Base-by-base conservation (phyloP, 1,140 invertebrate genomes). In the Mylabris phalerata region DNA sequence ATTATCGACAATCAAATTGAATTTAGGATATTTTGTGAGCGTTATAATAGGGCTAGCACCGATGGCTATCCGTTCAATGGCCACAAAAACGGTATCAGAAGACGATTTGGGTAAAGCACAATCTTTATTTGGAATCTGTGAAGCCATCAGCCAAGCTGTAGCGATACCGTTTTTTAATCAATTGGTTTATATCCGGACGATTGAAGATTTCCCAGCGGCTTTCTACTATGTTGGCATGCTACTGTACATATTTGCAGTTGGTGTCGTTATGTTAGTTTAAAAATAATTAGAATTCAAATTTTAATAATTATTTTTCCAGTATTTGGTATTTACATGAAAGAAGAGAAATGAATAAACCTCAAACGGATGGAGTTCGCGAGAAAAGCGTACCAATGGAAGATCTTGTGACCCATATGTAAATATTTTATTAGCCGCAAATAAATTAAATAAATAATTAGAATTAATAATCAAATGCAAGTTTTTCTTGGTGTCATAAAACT, bases 401-500 rank as follows among this genome's bases (percentile, higher is more conserved):
- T 32, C 32, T 5, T 4, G 32, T 5, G 32, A 32, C 32, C 4
- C 32, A 32, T 32, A 32, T 32, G 32, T 32, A 32, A 32, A 32
- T 32, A 32, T 32, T 32, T 4, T 32, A 32, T 32, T 32, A 32
- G 32, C 32, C 4, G 7, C 32, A 32, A 32, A 32, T 32, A 32
- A 32, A 32, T 32, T 5, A 32, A 32, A 32, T 32, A 32, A 32
- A 32, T 32, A 32, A 4, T 7, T 5, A 3, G 7, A 32, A 32
- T 32, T 32, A 32, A 32, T 32, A 32, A 32, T 32, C 32, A 32
- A 32, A 32, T 32, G 32, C 32, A 5, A 32, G 32, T 32, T 32
- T n/a, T 42, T 42, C 95, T 77, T 46, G 92, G 84, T 62, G 83
- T 84, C 84, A 96, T 97, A 75, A 87, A 98, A 64, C 85, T 73